phyloP scores from a whole-genome alignment of 2,888 invertebrate species.

The Aelia acuminata region DNA sequence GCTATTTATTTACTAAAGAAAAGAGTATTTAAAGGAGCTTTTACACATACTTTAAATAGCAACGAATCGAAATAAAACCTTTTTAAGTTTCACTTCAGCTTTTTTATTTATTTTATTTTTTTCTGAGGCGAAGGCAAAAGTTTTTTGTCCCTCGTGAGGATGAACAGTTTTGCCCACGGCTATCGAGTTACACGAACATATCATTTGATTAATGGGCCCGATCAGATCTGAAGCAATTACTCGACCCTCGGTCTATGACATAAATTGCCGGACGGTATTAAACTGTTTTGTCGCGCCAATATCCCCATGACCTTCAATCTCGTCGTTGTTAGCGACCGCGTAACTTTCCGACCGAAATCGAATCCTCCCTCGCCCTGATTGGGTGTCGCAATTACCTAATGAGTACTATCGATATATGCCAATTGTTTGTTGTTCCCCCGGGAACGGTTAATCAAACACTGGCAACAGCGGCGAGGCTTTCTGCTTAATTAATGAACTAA shows the following conservation, averaged over 20 bases:
- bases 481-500: neutral
- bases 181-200: no score
- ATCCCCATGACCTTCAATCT: neutral
- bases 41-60: no score
- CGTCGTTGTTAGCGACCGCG: neutral
- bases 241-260: neutral
- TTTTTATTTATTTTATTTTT: no score
- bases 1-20: no score
- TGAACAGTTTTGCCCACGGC: no score
- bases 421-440: neutral
- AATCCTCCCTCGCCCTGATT: neutral
- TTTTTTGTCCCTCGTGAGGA: no score
- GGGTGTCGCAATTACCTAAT: neutral
- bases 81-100: no score
- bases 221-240: neutral
- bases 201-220: neutral
- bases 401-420: neutral
- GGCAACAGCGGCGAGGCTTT: neutral
- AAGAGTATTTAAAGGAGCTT: no score
- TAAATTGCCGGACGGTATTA: neutral
- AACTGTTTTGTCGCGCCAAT: neutral
- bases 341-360: neutral
- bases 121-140: no score
- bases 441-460: constrained; percentile 7
- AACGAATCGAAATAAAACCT: no score